These are phyloP conservation scores for Otolemur crassicaudatus DNA, from an alignment of 2,797 vertebrate genomes.

Conservation along the genomic window DNA sequence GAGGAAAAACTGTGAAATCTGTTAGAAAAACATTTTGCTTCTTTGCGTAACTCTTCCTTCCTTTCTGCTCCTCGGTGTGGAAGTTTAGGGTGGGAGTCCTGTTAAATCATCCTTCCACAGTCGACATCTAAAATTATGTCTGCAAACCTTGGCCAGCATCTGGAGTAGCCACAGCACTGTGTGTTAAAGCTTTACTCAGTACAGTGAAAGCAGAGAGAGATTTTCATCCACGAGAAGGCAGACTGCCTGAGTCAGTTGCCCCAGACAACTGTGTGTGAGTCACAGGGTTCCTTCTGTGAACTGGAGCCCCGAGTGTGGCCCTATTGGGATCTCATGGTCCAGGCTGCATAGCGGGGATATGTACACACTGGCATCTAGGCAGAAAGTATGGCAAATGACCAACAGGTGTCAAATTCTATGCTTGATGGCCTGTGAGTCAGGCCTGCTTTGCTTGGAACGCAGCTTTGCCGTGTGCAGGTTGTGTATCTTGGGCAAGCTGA, in stretches of 20 bases:
- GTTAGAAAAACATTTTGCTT: conserved; percentile 9
- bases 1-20: conserved; percentile 6
- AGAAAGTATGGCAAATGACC: neutral
- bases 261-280: neutral
- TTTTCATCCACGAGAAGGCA: neutral
- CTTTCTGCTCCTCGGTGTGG: neutral
- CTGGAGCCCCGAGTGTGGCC: neutral
- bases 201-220: neutral
- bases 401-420: neutral
- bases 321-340: neutral
- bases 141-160: neutral
- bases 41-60: neutral
- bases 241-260: neutral
- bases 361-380: neutral
- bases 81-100: neutral
- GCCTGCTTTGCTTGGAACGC: neutral
- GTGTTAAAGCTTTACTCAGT: neutral
- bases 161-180: neutral
- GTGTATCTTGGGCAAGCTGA: neutral
- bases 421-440: neutral
- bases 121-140: neutral
- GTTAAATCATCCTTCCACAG: neutral
- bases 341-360: neutral
- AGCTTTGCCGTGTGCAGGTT: neutral
- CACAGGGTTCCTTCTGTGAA: neutral